Base-by-base conservation (phyloP, 2,797 vertebrate genomes). In the Pelochelys cantorii region DNA sequence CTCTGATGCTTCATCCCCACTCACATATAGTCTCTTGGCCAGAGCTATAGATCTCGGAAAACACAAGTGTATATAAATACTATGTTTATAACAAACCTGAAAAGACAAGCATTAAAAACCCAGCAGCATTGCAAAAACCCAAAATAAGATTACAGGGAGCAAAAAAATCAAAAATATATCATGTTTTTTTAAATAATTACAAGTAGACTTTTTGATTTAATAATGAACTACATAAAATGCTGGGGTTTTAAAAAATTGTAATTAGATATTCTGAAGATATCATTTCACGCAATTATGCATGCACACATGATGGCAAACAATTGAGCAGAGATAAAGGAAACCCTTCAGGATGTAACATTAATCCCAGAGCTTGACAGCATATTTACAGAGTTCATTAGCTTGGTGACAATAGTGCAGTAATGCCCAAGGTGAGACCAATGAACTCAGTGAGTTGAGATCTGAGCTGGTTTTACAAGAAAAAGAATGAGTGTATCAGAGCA, bases 231-330 rank as follows among this genome's bases (percentile, higher is more conserved):
- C 55, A 14, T n/a, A 13, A 13, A 11, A 7, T 84, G 48, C 29
- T 25, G 27, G 14, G 11, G 22, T 74, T 75, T n/a, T 4, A 53
- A 29, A 91, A 52, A 91, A 56, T 1, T 0, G 0, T 11, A 83
- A 89, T 34, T 8, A 3, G 34, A 79, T 85, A 90, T 80, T 56
- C 75, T 1, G 0, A 1, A 48, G 2, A 84, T 37, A 42, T 74
- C 23, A 37, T 42, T 25, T 25, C 59, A 20, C 12, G 20, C 84
- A 13, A 22, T 74, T 74, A 5, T 52, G 11, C 18, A 31, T 90
- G 29, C 3, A 85, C 79, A 42, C 11, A 11, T 1, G 4, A 20
- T 25, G 1, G 55, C 25, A 57, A 74, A 74, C 37, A 74, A 85
- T 48, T 48, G 22, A 92, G 85, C 11, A 62, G 14, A 31, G 12